Evolutionary conservation across 2,888 invertebrate species (phyloP).

Genomic region (Ennomos fuscantarius): DNA sequence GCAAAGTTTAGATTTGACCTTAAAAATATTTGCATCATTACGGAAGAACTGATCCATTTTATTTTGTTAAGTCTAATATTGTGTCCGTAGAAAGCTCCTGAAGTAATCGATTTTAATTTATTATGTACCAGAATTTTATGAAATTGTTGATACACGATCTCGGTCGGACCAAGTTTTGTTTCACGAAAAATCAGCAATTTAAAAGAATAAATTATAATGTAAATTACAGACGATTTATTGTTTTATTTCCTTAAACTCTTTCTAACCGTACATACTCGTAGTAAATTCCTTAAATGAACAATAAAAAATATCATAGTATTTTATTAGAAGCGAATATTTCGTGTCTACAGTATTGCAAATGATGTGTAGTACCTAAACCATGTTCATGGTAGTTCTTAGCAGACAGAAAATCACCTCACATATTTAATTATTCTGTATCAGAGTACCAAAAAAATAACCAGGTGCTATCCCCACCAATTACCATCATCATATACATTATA

Average conservation of each 20-base stretch:
- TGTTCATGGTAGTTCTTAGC: too few relatives aligned
- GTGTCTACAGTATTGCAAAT: too few relatives aligned
- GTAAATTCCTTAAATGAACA: too few relatives aligned
- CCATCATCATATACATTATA: too few relatives aligned
- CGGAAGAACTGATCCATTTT: background rate
- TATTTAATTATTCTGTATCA: too few relatives aligned
- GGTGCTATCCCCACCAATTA: too few relatives aligned
- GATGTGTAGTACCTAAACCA: too few relatives aligned
- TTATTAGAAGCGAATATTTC: too few relatives aligned
- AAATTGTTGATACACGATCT: constrained; percentile 70
- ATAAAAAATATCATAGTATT: too few relatives aligned
- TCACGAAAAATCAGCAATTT: constrained; percentile 74
- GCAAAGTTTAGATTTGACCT: constrained; percentile 25
- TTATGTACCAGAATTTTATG: constrained; percentile 49
- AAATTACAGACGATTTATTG: constrained; percentile 62
- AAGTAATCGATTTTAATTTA: constrained; percentile 38
- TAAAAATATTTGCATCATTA: constrained; percentile 3
- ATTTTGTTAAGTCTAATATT: constrained; percentile 27
- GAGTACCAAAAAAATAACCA: too few relatives aligned
- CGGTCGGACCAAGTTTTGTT: constrained; percentile 79
- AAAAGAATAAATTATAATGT: constrained; percentile 77
- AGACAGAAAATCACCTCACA: too few relatives aligned
- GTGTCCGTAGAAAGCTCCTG: constrained; percentile 47
- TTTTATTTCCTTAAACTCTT: constrained; percentile 52
- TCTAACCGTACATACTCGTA: too few relatives aligned